phyloP scores from a whole-genome alignment of 2,113 vertebrate species.

The Bufo bufo region DNA sequence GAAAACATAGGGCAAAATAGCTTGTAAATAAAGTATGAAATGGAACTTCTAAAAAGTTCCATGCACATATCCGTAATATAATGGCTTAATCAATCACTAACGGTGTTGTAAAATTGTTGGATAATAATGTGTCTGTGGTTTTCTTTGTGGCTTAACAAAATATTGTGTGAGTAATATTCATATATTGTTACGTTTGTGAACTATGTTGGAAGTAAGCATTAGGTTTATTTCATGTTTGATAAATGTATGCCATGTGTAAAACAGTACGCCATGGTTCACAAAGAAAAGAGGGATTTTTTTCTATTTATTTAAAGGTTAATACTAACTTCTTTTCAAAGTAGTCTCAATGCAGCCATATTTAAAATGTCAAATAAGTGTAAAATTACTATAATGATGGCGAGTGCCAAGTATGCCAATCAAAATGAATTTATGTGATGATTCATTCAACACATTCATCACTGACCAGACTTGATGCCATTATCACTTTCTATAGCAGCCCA shows the following conservation, averaged over 20 bases:
- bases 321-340: constrained; percentile 28
- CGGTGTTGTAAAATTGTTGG: neutral
- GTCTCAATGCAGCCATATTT: constrained; percentile 26
- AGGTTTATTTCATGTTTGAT: neutral
- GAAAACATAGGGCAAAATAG: too few species aligned
- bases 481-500: constrained; percentile 52
- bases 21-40: too few species aligned
- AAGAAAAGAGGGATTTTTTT: constrained; percentile 3
- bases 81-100: neutral
- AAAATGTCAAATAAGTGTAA: constrained; percentile 48
- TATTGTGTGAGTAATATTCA: neutral
- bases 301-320: constrained; percentile 31
- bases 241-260: neutral
- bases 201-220: neutral
- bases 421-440: constrained; percentile 52
- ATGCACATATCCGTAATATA: too few species aligned
- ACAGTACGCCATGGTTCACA: neutral
- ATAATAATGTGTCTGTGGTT: neutral
- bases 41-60: too few species aligned
- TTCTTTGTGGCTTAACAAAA: neutral
- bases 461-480: constrained; percentile 50
- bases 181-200: neutral
- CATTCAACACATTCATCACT: constrained; percentile 58
- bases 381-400: constrained; percentile 30
- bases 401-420: constrained; percentile 51